A percentile compares a stretch with the other conserved stretches of the same genome.
phyloP scores from a whole-genome alignment of 1,140 invertebrate species.

The Meloidogyne chitwoodi region DNA sequence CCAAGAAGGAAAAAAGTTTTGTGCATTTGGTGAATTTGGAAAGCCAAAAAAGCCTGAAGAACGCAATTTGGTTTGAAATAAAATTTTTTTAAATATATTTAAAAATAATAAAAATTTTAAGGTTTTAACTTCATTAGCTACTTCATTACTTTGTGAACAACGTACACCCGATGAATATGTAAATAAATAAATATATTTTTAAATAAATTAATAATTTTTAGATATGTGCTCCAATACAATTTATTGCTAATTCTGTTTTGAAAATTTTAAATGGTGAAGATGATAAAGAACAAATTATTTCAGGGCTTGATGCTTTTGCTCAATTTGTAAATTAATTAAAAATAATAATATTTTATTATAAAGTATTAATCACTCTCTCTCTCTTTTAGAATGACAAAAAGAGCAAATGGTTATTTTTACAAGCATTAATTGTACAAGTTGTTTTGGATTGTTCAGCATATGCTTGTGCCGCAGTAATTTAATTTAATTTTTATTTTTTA shows the following conservation, averaged over 20 bases:
- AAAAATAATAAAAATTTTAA: conserved; percentile 2
- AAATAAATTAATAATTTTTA: background rate
- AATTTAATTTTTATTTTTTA: background rate
- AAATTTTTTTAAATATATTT: background rate
- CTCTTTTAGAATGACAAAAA: conserved; percentile 9
- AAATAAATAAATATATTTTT: background rate
- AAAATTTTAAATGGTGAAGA: conserved; percentile 1
- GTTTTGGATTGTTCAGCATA: conserved; percentile 26
- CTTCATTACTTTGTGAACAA: conserved; percentile 42
- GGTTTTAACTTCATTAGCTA: conserved; percentile 32
- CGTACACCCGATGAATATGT: conserved; percentile 37
- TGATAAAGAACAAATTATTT: background rate
- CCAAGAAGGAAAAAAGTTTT: background rate
- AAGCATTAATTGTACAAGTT: conserved; percentile 18
- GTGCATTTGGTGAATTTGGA: conserved; percentile 36
- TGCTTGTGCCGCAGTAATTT: conserved; percentile 19
- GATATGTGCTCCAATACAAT: conserved; percentile 19
- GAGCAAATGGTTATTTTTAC: conserved; percentile 14
- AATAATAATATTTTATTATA: too few relatives aligned
- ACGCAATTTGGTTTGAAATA: conserved; percentile 26
- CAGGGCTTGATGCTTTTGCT: background rate
- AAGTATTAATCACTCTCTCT: too few relatives aligned
- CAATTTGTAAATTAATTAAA: conserved; percentile 1
- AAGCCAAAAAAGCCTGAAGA: conserved; percentile 13
- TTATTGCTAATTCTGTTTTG: conserved; percentile 10